These are phyloP conservation scores for Pygoscelis antarcticus DNA, from an alignment of 2,113 vertebrate species.

Conservation along the genomic window DNA sequence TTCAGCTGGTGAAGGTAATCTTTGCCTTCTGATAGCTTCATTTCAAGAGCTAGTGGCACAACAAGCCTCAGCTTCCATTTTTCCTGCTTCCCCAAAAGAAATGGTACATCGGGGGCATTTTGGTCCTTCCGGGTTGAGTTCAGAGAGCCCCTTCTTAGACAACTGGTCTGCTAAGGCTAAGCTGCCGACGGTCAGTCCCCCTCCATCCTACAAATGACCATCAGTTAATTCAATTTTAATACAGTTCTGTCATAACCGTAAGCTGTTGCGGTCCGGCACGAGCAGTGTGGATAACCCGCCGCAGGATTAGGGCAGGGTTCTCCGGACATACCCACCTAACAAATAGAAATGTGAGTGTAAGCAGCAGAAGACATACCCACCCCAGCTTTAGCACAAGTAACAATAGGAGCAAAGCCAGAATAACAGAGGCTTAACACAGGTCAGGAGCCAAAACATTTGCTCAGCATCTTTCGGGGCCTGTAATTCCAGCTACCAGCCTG, in stretches of 20 bases:
- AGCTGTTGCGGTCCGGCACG: too few species aligned
- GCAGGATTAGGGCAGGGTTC: not conserved
- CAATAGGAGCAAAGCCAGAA: not conserved
- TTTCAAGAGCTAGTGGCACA: not conserved
- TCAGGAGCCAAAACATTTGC: not conserved
- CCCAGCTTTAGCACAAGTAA: not conserved
- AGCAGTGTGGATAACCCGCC: not conserved
- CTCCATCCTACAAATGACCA: not conserved
- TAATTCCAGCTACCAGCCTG: not conserved
- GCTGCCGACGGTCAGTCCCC: not conserved
- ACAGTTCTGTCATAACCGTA: not conserved
- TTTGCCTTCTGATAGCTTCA: not conserved
- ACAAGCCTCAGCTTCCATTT: not conserved
- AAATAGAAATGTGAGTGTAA: not conserved
- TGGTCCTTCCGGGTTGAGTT: not conserved
- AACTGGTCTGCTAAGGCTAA: not conserved
- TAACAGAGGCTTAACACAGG: too few species aligned
- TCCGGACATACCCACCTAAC: rapidly evolving
- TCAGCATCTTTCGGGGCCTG: not conserved
- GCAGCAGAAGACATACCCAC: not conserved
- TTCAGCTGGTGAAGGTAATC: not conserved
- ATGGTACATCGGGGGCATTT: rapidly evolving
- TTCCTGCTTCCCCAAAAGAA: not conserved
- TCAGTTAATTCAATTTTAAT: not conserved
- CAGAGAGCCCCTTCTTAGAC: not conserved